phyloP scores from a whole-genome alignment of 2,113 vertebrate genomes.

The Oophaga pumilio region DNA sequence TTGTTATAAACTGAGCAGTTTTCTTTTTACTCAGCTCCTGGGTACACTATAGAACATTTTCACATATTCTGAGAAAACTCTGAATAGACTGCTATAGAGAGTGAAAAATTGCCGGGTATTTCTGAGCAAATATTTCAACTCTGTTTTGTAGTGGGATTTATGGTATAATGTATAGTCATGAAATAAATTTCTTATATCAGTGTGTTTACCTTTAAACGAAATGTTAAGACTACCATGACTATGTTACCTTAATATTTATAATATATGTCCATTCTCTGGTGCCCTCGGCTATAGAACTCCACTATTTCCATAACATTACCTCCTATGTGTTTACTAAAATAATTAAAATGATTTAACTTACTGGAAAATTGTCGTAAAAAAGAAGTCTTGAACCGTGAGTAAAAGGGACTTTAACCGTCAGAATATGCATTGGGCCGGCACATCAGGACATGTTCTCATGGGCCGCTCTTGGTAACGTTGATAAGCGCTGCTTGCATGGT shows the following conservation, averaged over 20 bases:
- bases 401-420: background rate
- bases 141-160: background rate
- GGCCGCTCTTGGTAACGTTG: background rate
- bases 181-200: conserved; percentile 5
- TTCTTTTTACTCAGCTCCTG: background rate
- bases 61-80: background rate
- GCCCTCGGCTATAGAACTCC: background rate
- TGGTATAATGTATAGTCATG: conserved; percentile 31
- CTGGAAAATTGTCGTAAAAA: background rate
- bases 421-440: background rate
- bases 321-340: conserved; percentile 13
- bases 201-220: background rate
- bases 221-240: conserved; percentile 32
- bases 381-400: background rate
- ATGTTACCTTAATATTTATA: conserved; percentile 43
- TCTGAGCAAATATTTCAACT: background rate
- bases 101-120: background rate
- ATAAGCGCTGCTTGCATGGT: background rate
- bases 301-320: conserved; percentile 2
- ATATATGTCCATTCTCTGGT: conserved; percentile 28
- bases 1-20: background rate
- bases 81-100: background rate
- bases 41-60: background rate
- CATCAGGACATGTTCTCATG: background rate
- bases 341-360: conserved; percentile 10